Evolutionary conservation across 2,888 invertebrate species (phyloP).

Genomic region (Apodemia mormo): DNA sequence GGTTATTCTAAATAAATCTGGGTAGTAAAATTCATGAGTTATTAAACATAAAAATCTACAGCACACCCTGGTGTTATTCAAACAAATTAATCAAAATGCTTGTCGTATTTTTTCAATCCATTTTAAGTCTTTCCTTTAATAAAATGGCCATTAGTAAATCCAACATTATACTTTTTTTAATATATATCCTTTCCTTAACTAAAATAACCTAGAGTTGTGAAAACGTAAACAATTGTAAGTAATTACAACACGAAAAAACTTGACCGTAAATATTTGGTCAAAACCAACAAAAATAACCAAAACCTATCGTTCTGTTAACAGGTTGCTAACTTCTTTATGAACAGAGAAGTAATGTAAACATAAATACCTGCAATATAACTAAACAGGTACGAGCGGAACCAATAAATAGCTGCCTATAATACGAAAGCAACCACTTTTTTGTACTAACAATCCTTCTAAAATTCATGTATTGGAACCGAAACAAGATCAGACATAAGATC

Average conservation of each 20-base stretch:
- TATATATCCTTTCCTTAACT: constrained; percentile 6
- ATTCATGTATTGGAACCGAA: constrained; percentile 7
- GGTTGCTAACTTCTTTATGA: background rate
- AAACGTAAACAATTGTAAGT: constrained; percentile 17
- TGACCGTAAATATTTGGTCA: background rate
- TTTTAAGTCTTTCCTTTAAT: background rate
- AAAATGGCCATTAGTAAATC: constrained; percentile 4
- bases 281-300: constrained; percentile 12
- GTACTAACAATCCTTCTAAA: constrained; percentile 46
- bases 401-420: constrained; percentile 47
- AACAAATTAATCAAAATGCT: constrained; percentile 14
- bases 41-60: constrained; percentile 4
- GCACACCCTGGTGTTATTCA: constrained; percentile 9
- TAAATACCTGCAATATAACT: constrained; percentile 56
- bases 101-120: constrained; percentile 3
- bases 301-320: constrained; percentile 1
- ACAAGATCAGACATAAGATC: constrained; percentile 8
- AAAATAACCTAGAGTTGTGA: constrained; percentile 10
- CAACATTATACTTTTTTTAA: constrained; percentile 1
- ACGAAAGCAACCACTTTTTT: constrained; percentile 52
- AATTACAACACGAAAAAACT: constrained; percentile 8
- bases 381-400: constrained; percentile 62
- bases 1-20: constrained; percentile 8
- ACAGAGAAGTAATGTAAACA: constrained; percentile 42
- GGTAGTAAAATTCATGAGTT: constrained; percentile 7